Conservation (phyloP, 2,888 invertebrate species). For the Candidula unifasciata region DNA sequence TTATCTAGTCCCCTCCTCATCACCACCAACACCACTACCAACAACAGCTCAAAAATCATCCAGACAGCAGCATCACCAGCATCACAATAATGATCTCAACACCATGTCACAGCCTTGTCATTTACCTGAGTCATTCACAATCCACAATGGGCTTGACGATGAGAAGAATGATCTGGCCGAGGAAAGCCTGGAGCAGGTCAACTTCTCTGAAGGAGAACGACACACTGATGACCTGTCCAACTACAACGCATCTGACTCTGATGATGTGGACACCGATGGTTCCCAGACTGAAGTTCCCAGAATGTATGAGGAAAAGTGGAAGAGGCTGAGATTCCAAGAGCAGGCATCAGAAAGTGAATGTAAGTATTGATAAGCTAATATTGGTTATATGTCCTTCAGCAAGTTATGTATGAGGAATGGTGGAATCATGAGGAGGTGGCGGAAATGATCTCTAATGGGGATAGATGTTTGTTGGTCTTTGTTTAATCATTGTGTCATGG, state of each 20-base stretch:
- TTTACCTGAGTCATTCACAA: background rate
- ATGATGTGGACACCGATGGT: slow-evolving; percentile 51
- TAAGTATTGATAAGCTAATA: slow-evolving; percentile 5
- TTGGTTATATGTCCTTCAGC: background rate
- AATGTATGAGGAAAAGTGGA: slow-evolving; percentile 43
- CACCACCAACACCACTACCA: background rate
- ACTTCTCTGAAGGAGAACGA: slow-evolving; percentile 45
- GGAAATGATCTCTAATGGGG: too few relatives aligned
- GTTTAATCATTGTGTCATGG: too few relatives aligned
- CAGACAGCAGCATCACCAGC: background rate
- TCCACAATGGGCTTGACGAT: background rate
- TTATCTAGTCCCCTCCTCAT: background rate
- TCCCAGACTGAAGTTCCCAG: slow-evolving; percentile 7
- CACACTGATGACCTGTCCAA: slow-evolving; percentile 52
- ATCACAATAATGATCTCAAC: background rate
- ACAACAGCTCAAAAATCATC: background rate
- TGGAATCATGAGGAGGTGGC: too few relatives aligned
- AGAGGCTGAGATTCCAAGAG: slow-evolving; percentile 45
- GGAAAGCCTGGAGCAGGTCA: slow-evolving; percentile 39
- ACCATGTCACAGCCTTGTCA: background rate
- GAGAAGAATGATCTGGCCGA: slow-evolving; percentile 13
- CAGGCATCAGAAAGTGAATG: background rate
- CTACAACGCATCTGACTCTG: slow-evolving; percentile 56
- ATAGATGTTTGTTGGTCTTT: too few relatives aligned
- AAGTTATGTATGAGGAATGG: too few relatives aligned